Evolutionary conservation across 2,888 invertebrate species (phyloP).

Genomic region (Selenia dentaria): DNA sequence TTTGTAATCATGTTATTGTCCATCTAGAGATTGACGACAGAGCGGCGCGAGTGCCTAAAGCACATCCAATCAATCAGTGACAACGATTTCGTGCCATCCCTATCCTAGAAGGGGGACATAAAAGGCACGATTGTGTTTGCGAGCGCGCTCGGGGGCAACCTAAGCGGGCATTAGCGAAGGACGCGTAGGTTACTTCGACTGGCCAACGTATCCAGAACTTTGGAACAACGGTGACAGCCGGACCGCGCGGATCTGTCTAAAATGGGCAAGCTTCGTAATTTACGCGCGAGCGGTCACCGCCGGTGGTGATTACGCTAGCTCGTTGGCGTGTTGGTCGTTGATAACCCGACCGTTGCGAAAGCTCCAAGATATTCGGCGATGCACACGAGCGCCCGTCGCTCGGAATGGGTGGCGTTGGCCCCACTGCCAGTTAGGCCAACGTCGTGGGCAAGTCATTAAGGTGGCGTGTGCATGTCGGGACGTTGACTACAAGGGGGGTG

Average conservation of each 20-base stretch:
- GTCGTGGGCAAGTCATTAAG: constrained; percentile 65
- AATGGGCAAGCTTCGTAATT: constrained; percentile 65
- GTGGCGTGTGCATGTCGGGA: constrained; percentile 66
- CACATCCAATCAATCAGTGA: constrained; percentile 64
- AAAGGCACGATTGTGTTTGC: constrained; percentile 73
- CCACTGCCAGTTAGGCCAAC: constrained; percentile 47
- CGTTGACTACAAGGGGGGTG: constrained; percentile 49
- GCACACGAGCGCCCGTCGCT: constrained; percentile 33
- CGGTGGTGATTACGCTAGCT: constrained; percentile 75
- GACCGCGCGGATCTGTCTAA: constrained; percentile 43
- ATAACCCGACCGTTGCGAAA: constrained; percentile 62
- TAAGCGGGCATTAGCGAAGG: constrained; percentile 79
- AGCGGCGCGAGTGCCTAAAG: constrained; percentile 20
- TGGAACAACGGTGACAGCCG: constrained; percentile 21
- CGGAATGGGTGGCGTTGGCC: constrained; percentile 49
- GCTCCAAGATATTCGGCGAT: constrained; percentile 42
- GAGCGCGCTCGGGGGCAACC: constrained; percentile 67
- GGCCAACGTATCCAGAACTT: constrained; percentile 53
- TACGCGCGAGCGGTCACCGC: constrained; percentile 81
- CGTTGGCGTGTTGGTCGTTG: constrained; percentile 68
- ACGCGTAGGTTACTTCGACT: constrained; percentile 60
- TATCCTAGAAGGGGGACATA: constrained; percentile 60
- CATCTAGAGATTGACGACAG: background rate
- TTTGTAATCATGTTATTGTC: background rate
- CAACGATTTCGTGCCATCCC: constrained; percentile 51